A percentile compares a stretch with the other conserved stretches of the same genome.
These are phyloP conservation scores for Pelobates cultripes DNA, from an alignment of 2,797 vertebrate genomes.

Conservation along the genomic window DNA sequence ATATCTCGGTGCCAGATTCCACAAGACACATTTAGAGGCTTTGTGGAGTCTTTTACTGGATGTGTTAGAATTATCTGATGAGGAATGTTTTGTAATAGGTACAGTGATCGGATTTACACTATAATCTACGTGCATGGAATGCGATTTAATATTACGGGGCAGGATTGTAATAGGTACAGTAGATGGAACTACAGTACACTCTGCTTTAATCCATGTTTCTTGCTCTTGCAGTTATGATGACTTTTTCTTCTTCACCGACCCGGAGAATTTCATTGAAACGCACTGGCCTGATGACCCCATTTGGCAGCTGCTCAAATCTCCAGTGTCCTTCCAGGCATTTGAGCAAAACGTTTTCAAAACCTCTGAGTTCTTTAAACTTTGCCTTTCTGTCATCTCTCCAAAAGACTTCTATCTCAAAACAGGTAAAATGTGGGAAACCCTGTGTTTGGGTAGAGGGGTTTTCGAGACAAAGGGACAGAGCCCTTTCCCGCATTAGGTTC, in stretches of 20 bases:
- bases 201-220: neutral
- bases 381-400: conserved; percentile 75
- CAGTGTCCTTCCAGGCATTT: conserved; percentile 70
- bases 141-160: too few species aligned
- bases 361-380: conserved; percentile 77
- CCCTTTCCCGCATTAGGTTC: too few species aligned
- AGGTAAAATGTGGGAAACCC: conserved; percentile 62
- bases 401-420: conserved; percentile 72
- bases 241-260: conserved; percentile 83
- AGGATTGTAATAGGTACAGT: too few species aligned
- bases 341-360: conserved; percentile 79
- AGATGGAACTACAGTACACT: neutral
- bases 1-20: too few species aligned
- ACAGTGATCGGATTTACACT: too few species aligned
- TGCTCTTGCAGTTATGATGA: conserved; percentile 74
- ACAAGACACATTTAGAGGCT: too few species aligned
- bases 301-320: conserved; percentile 79
- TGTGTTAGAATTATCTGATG: too few species aligned
- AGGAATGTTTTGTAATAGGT: too few species aligned
- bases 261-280: conserved; percentile 77
- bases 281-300: conserved; percentile 77
- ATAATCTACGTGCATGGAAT: too few species aligned
- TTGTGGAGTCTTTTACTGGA: too few species aligned
- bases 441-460: too few species aligned
- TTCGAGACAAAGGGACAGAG: too few species aligned